Conservation (phyloP, 1,140 invertebrate species). For the Augochlora pura region DNA sequence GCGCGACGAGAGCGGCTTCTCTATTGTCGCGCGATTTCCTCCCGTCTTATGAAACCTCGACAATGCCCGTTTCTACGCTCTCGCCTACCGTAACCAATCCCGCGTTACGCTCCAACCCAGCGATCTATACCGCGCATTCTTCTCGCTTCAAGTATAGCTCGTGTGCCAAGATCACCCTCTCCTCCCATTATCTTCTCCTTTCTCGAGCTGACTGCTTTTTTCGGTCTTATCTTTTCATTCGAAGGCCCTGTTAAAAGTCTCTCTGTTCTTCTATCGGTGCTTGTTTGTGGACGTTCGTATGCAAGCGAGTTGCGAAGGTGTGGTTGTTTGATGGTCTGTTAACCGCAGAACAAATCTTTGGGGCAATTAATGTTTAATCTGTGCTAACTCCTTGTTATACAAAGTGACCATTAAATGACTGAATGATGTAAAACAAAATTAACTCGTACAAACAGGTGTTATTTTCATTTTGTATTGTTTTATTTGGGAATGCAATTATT, state of each 20-base stretch:
- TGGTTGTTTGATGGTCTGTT: too few relatives aligned
- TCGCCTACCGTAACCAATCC: slow-evolving; percentile 47
- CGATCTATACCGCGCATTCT: slow-evolving; percentile 51
- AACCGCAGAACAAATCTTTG: too few relatives aligned
- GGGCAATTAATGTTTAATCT: too few relatives aligned
- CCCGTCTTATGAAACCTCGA: slow-evolving; percentile 54
- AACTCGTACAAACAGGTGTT: too few relatives aligned
- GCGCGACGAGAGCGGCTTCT: not conserved
- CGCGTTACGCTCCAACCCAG: slow-evolving; percentile 36
- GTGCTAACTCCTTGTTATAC: too few relatives aligned
- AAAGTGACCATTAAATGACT: too few relatives aligned
- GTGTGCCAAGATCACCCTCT: not conserved
- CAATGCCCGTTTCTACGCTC: slow-evolving; percentile 55
- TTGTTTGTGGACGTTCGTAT: not conserved
- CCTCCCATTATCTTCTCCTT: not conserved
- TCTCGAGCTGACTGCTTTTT: too few relatives aligned
- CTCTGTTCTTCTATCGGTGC: not conserved
- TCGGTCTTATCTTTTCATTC: not conserved
- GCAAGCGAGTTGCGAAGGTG: not conserved
- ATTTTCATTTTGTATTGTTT: too few relatives aligned
- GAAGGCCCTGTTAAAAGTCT: not conserved
- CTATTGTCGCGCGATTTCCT: slow-evolving; percentile 64
- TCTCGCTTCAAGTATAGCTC: slow-evolving; percentile 24
- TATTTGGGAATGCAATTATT: too few relatives aligned
- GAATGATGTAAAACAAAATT: too few relatives aligned